Conservation (phyloP, 2,113 vertebrate genomes). For the Ia io region DNA sequence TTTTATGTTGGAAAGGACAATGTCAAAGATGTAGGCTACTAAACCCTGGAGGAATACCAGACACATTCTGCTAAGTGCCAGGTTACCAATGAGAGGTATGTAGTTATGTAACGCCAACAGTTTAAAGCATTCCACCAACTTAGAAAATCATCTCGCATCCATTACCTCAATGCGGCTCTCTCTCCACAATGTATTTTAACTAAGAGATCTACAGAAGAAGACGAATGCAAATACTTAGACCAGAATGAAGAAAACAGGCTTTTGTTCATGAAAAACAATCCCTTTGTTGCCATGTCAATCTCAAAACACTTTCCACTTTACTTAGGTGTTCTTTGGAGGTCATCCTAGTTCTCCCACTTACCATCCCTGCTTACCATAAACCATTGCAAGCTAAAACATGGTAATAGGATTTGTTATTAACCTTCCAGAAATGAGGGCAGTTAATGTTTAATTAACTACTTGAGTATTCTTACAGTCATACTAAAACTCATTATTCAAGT, state of each 20-base stretch:
- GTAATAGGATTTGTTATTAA: slow-evolving; percentile 57
- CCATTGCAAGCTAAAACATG: slow-evolving; percentile 30
- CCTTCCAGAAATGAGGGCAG: slow-evolving; percentile 52
- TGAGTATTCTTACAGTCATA: slow-evolving; percentile 15
- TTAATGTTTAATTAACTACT: slow-evolving; percentile 56
- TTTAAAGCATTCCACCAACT: neutral
- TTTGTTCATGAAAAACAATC: neutral
- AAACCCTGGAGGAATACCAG: neutral
- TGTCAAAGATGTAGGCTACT: neutral
- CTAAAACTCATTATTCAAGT: slow-evolving; percentile 38
- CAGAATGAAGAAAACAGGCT: neutral
- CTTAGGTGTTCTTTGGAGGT: neutral
- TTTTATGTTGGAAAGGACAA: neutral
- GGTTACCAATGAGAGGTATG: neutral
- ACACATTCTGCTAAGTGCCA: neutral
- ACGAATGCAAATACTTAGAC: neutral
- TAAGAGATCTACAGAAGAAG: neutral
- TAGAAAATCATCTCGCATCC: neutral
- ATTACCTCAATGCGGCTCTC: neutral
- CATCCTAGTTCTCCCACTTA: neutral
- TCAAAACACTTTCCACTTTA: neutral
- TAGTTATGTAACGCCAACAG: neutral
- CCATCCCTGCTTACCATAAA: slow-evolving; percentile 16
- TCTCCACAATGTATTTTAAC: neutral
- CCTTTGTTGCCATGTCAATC: neutral